Base-by-base conservation (phyloP, 2,113 vertebrate species). In the Galbula dea region DNA sequence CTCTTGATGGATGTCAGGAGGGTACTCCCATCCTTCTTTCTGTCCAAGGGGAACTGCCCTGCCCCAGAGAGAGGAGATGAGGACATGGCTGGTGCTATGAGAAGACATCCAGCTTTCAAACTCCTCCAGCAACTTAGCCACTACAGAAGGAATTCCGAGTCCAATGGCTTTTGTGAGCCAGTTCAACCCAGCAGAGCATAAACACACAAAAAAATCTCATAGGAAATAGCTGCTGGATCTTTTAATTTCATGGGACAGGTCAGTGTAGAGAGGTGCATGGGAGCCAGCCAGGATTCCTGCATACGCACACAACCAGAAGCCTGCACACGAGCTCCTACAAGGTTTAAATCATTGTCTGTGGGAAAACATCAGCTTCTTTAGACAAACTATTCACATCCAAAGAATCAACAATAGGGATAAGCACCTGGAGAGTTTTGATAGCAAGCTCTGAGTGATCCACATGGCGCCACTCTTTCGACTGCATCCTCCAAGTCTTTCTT, bases 261-360 rank as follows among this genome's bases (percentile, higher is more conserved):
- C 75, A 85, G 89, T 85, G 72, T 92, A 94, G 52, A 78, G 48
- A 80, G 58, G 55, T 63, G 74, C 49, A 57, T 51, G 69, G 74
- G 49, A 93, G 51, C 45, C 88, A 91, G 83, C 71, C 93, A 90
- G 89, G 80, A 86, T 89, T 88, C 71, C 87, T 89, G 72, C 81
- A 26, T 83, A 81, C 19, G 43, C 54, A 83, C 62, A 92, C 90
- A 66, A 58, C 76, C 77, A 77, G 78, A 85, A 92, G 72, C 65
- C 68, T 71, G 81, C 66, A 84, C 30, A 71, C 8, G 23, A 68
- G 54, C 76, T 89, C 66, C 72, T 54, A 94, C 2, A 8, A 90
- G 80, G 67, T 89, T 94, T 90, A 91, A 94, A 67, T 63, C 65
- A 48, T 13, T 32, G 37, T 66, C 83, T 89, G 41, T 84, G 86